phyloP scores from a whole-genome alignment of 1,140 invertebrate species.

The Drosophila varians region DNA sequence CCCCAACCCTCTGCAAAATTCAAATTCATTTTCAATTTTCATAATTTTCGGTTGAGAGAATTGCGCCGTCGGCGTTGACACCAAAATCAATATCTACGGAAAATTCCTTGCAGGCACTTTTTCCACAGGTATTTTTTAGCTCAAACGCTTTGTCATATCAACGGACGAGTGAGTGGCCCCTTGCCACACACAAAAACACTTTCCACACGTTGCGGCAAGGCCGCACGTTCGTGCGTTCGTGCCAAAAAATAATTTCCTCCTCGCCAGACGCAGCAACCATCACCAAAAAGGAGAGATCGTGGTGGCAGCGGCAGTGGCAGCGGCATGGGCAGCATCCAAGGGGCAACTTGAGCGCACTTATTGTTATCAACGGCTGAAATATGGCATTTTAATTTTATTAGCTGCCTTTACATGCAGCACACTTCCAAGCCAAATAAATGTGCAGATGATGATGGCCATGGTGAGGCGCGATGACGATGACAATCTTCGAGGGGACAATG shows the following conservation, averaged over 20 bases:
- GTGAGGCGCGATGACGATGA: conserved; percentile 44
- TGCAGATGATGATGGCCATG: conserved; percentile 45
- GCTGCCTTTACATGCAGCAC: conserved; percentile 69
- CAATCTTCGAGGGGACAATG: conserved; percentile 43
- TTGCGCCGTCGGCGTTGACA: conserved; percentile 55
- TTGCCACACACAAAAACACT: not conserved
- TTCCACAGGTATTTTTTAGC: conserved; percentile 66
- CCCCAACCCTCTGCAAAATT: not conserved
- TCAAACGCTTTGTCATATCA: conserved; percentile 65
- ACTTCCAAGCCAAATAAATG: conserved; percentile 40
- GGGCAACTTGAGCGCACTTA: conserved; percentile 74
- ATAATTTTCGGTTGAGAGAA: conserved; percentile 68
- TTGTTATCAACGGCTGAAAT: conserved; percentile 82
- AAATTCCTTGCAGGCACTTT: conserved; percentile 54
- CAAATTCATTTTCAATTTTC: conserved; percentile 72
- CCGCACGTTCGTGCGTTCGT: conserved; percentile 76
- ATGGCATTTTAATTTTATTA: conserved; percentile 83
- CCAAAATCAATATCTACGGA: conserved; percentile 70
- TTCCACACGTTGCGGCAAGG: conserved; percentile 36
- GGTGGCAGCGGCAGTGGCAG: not conserved
- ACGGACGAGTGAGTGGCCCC: conserved; percentile 39
- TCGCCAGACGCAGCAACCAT: conserved; percentile 48
- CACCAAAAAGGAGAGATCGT: not conserved
- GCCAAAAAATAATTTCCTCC: conserved; percentile 80
- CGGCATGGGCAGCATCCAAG: conserved; percentile 26